Evolutionary conservation across 2,113 vertebrate species (phyloP).

Genomic region (Microcebus ravelobensis): DNA sequence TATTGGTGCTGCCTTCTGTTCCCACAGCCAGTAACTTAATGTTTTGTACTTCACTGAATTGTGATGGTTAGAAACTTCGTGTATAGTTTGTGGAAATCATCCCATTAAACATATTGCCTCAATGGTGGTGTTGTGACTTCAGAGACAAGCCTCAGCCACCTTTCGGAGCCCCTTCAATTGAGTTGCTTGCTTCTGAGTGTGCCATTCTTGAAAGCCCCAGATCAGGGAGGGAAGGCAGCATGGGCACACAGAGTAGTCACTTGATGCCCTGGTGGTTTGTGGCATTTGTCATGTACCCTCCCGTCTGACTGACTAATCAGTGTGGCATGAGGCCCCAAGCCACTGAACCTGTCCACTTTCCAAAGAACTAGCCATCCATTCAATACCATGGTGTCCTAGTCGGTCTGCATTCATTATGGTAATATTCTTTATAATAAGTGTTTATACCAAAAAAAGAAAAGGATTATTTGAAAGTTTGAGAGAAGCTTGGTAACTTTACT

Average conservation of each 20-base stretch:
- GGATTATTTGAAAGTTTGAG: not conserved
- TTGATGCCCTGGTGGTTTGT: not conserved
- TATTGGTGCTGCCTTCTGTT: constrained; percentile 72
- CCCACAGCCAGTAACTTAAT: constrained; percentile 83
- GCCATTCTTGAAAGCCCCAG: not conserved
- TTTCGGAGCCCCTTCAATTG: not conserved
- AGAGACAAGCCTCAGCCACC: constrained; percentile 57
- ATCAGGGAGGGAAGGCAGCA: constrained; percentile 5
- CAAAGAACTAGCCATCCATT: constrained; percentile 70
- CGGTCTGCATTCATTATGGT: constrained; percentile 79
- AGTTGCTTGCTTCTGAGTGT: constrained; percentile 54
- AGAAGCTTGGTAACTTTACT: not conserved
- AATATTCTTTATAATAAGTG: constrained; percentile 87
- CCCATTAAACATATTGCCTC: constrained; percentile 75
- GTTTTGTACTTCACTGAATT: constrained; percentile 86
- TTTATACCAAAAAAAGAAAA: constrained; percentile 80
- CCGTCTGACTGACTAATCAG: constrained; percentile 57
- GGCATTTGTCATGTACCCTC: constrained; percentile 58
- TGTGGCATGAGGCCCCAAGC: constrained; percentile 70
- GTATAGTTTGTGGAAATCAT: constrained; percentile 80
- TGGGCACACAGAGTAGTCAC: constrained; percentile 20
- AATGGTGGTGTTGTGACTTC: constrained; percentile 59
- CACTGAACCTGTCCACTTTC: constrained; percentile 44
- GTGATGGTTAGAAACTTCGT: constrained; percentile 79
- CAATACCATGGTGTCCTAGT: constrained; percentile 69